These are phyloP conservation scores for Anas bernieri DNA, from an alignment of 2,797 vertebrate species.

Conservation along the genomic window DNA sequence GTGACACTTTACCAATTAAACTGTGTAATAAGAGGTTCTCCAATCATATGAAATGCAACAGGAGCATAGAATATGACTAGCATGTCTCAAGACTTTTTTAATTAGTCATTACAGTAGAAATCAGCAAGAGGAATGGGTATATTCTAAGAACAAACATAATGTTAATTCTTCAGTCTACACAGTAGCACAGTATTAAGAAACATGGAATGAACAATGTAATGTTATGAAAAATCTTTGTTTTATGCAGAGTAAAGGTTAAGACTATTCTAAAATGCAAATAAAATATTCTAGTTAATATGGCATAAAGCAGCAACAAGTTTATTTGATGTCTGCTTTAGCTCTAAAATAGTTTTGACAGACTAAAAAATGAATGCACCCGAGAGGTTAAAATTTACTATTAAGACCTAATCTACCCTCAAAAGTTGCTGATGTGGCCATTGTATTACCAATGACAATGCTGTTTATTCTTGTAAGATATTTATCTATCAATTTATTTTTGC, in stretches of 20 bases:
- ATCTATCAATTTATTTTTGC: neutral
- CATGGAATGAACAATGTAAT: neutral
- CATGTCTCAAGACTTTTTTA: neutral
- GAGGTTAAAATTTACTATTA: neutral
- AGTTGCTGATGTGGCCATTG: neutral
- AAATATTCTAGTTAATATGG: neutral
- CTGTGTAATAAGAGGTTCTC: neutral
- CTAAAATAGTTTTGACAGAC: neutral
- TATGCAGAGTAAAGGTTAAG: neutral
- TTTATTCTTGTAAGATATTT: neutral
- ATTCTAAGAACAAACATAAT: neutral
- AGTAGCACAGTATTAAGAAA: neutral
- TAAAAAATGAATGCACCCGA: neutral
- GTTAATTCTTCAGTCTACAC: neutral
- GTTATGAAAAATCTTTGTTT: neutral
- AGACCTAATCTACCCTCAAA: neutral
- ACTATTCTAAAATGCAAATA: neutral
- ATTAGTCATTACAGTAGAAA: neutral
- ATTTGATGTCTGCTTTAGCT: neutral
- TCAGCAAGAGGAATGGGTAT: neutral
- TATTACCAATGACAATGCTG: neutral
- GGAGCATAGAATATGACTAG: neutral
- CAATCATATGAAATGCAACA: neutral
- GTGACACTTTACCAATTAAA: constrained; percentile 25
- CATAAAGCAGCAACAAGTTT: neutral